Evolutionary conservation across 2,888 invertebrate species (phyloP).

Genomic region (Acleris laterana): DNA sequence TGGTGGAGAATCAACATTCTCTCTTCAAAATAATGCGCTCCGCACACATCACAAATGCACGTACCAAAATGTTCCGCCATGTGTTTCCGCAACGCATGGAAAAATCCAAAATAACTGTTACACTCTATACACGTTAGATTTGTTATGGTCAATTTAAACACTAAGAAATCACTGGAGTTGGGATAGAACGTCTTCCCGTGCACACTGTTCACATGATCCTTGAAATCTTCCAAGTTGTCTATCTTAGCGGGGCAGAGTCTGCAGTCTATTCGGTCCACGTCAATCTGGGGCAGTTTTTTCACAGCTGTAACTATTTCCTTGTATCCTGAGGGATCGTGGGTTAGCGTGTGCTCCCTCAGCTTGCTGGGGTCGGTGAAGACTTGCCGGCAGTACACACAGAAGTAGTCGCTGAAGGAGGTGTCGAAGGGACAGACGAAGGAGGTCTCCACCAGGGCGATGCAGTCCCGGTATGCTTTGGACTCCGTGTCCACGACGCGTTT

Average conservation of each 20-base stretch:
- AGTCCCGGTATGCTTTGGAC: conserved; percentile 55
- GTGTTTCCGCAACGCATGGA: conserved; percentile 70
- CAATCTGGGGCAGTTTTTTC: conserved; percentile 62
- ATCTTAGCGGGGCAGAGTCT: conserved; percentile 61
- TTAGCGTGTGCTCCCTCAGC: conserved; percentile 62
- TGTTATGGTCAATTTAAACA: conserved; percentile 58
- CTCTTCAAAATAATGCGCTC: conserved; percentile 77
- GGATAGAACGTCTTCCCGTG: conserved; percentile 54
- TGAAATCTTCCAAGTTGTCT: conserved; percentile 55
- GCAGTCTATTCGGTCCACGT: conserved; percentile 66
- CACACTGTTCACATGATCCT: conserved; percentile 53
- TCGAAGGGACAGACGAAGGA: conserved; percentile 71
- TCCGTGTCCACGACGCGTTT: conserved; percentile 48
- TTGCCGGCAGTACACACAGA: conserved; percentile 64
- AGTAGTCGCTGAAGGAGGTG: conserved; percentile 66
- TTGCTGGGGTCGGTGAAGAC: conserved; percentile 64
- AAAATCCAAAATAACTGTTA: conserved; percentile 53
- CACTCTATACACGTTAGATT: conserved; percentile 61
- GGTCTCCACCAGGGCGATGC: conserved; percentile 61
- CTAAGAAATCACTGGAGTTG: conserved; percentile 57
- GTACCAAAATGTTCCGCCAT: conserved; percentile 75
- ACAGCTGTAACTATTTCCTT: conserved; percentile 52
- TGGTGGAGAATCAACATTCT: conserved; percentile 72
- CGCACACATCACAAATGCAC: conserved; percentile 71
- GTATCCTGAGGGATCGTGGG: conserved; percentile 62